Conservation (phyloP, 2,888 invertebrate genomes). For the Smittia sp. region DNA sequence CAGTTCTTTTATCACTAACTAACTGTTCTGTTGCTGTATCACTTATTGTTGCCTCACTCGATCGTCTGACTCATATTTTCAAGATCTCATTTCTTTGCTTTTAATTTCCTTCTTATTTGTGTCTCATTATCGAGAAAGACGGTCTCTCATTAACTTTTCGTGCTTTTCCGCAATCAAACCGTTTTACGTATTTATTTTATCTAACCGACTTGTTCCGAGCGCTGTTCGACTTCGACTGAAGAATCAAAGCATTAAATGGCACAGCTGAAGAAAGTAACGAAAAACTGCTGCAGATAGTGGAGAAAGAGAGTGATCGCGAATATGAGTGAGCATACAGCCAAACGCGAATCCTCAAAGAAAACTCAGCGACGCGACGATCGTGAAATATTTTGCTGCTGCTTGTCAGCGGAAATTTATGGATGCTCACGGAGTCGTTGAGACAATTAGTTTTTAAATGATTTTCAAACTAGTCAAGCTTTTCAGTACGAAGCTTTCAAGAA, state of each 20-base stretch:
- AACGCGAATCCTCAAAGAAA: too few species aligned
- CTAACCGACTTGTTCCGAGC: conserved; percentile 40
- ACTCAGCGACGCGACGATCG: too few species aligned
- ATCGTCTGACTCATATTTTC: neutral
- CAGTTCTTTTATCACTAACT: neutral
- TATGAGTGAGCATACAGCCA: too few species aligned
- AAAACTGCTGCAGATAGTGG: neutral
- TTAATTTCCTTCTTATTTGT: neutral
- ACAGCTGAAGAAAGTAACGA: conserved; percentile 39
- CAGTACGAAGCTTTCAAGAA: too few species aligned
- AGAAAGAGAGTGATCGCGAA: too few species aligned
- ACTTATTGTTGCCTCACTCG: neutral
- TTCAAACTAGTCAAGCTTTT: too few species aligned
- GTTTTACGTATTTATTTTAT: neutral
- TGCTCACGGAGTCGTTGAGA: too few species aligned
- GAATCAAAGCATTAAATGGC: conserved; percentile 41
- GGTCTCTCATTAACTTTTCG: conserved; percentile 23
- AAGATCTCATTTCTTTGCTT: neutral
- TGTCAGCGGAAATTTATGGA: too few species aligned
- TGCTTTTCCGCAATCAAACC: conserved; percentile 8
- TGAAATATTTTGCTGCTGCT: too few species aligned
- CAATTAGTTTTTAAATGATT: too few species aligned
- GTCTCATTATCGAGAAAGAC: neutral
- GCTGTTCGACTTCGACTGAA: conserved; percentile 41
- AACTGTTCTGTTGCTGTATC: neutral